phyloP scores from a whole-genome alignment of 2,113 vertebrate species.

The Marmota flaviventris region DNA sequence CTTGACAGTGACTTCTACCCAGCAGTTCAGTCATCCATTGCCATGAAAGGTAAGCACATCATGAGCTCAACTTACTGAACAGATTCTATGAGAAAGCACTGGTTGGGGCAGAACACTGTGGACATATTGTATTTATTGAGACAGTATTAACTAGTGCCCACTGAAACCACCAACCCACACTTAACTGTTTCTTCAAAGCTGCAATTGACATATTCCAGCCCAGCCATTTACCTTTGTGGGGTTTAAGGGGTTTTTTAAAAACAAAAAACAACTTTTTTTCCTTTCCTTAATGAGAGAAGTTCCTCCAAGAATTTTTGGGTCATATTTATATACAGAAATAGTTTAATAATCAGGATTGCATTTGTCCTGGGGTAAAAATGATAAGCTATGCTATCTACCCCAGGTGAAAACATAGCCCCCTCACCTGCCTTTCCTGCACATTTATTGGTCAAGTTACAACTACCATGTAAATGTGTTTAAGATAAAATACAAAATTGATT shows the following conservation, averaged over 20 bases:
- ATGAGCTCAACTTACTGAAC: neutral
- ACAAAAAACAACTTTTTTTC: neutral
- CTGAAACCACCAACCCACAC: conserved; percentile 37
- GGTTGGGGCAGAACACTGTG: rapidly evolving
- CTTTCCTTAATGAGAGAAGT: conserved; percentile 69
- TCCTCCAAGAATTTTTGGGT: conserved; percentile 77
- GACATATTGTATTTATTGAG: neutral
- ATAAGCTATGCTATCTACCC: neutral
- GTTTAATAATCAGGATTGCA: conserved; percentile 48
- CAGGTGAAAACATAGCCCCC: neutral
- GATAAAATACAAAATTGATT: conserved; percentile 53
- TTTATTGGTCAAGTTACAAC: neutral
- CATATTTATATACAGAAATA: conserved; percentile 72
- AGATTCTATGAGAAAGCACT: neutral
- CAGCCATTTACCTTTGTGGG: conserved; percentile 66
- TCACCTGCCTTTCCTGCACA: neutral
- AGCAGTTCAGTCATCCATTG: rapidly evolving
- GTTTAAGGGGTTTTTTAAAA: neutral
- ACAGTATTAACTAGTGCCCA: neutral
- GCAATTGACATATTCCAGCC: conserved; percentile 67
- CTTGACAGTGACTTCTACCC: neutral
- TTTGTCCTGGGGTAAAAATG: neutral
- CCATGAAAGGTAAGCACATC: neutral
- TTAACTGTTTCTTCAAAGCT: conserved; percentile 65
- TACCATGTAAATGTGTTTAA: conserved; percentile 42